Evolutionary conservation across 2,888 invertebrate species (phyloP), one percentile per base, ranked within the genome.

Genomic region (Parapristionchus giblindavisi): DNA sequence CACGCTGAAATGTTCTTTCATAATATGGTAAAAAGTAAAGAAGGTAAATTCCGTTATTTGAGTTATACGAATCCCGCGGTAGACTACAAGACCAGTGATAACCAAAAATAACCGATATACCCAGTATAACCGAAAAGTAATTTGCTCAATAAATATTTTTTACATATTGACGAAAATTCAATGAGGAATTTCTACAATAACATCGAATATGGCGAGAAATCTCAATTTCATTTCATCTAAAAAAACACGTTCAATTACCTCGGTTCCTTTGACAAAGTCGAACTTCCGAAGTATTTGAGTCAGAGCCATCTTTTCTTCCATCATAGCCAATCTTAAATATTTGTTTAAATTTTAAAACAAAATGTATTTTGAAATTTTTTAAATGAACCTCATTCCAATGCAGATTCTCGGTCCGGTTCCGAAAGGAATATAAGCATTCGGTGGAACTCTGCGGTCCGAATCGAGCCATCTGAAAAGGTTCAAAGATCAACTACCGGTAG

Each of bases 251-350:
- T 2, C 14, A n/a, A 36, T 40, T 38, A 71, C 71, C 56, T 56
- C 43, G 34, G 11, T 1, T 29, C 38, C 58, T 32, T 54, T 71
- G 21, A 58, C 56, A 24, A 71, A 40, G 32, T 43, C 48, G 29
- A 71, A 71, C 27, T 43, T 43, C 14, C 71, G 36, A 17, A 71
- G 40, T 29, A 71, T 27, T 8, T 71, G 71, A 29, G 48, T 58
- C 1, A 71, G 58, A 11, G 71, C 71, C 14, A 71, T 56, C 29
- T 71, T 71, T 38, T 71, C 71, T n/a, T 71, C 71, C 58, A 71
- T 54, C 54, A 71, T 71, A 0, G 71, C 71, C 1, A 71, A 58
- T 38, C 71, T 65, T 40, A 2, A 65, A 65, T 1, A 21, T 29
- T 27, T 27, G 24, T 1, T 29, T 27, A 43, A 8, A 43, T 43